Evolutionary conservation across 35 echinoderm and acorn worm species (phyloP).

Genomic region (Hemicentrotus pulcherrimus): DNA sequence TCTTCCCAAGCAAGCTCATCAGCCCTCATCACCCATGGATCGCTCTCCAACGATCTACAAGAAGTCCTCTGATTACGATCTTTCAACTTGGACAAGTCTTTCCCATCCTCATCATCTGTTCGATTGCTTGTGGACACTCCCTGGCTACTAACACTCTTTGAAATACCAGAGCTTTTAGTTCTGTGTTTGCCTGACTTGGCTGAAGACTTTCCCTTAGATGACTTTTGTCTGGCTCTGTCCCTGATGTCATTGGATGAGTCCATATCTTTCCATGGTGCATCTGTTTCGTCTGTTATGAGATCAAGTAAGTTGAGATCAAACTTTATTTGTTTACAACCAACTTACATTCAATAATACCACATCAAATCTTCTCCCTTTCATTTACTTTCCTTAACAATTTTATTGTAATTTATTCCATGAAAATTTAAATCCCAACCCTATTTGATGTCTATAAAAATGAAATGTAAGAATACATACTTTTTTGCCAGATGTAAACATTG

Average conservation of each 20-base stretch:
- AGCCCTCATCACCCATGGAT: constrained; percentile 40
- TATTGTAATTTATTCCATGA: no score
- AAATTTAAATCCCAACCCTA: no score
- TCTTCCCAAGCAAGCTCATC: constrained; percentile 44
- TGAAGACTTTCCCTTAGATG: constrained; percentile 37
- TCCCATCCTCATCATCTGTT: not conserved
- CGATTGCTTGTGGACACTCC: constrained; percentile 10
- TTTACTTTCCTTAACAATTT: no score
- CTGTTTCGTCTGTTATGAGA: constrained; percentile 32
- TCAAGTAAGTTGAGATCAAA: not conserved
- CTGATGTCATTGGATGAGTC: constrained; percentile 5
- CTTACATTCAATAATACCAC: no score
- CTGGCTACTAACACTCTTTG: constrained; percentile 46
- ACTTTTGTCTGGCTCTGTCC: constrained; percentile 32
- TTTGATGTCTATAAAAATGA: no score
- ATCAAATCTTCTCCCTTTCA: no score
- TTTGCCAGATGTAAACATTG: no score
- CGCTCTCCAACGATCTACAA: constrained; percentile 15
- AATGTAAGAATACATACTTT: no score
- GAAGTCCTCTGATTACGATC: not conserved
- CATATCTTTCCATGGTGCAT: constrained; percentile 29
- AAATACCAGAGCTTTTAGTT: constrained; percentile 9
- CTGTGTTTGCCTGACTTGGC: constrained; percentile 31
- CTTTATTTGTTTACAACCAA: not conserved
- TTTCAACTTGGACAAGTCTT: not conserved